These are phyloP conservation scores for Marmota monax DNA, from an alignment of 2,113 vertebrate genomes.

Conservation along the genomic window DNA sequence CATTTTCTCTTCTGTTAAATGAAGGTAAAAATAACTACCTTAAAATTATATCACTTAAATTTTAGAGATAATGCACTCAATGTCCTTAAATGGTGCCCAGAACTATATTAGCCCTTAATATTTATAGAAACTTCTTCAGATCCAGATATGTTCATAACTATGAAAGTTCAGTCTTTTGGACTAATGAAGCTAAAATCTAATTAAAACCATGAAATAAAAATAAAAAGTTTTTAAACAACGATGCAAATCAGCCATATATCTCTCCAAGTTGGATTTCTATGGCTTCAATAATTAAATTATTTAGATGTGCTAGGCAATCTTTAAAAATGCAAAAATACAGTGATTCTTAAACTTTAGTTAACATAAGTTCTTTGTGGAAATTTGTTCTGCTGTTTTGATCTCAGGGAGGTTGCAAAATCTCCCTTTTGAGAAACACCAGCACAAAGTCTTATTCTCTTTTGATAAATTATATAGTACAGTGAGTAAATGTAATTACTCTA, in stretches of 20 bases:
- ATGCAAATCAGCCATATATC: not conserved
- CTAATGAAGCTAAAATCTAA: not conserved
- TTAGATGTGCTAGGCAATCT: not conserved
- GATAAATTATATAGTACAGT: not conserved
- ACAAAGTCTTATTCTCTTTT: not conserved
- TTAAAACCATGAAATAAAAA: not conserved
- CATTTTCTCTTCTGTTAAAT: not conserved
- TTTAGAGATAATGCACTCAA: not conserved
- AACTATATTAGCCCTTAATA: not conserved
- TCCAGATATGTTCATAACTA: not conserved
- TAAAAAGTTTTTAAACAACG: not conserved
- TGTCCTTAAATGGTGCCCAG: not conserved
- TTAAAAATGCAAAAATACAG: not conserved
- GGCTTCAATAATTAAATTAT: not conserved
- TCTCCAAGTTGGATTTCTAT: not conserved
- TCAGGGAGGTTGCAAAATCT: not conserved
- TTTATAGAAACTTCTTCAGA: not conserved
- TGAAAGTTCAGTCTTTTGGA: not conserved
- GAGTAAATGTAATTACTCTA: constrained; percentile 8
- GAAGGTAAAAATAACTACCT: not conserved
- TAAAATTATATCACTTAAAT: not conserved
- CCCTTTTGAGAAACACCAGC: not conserved
- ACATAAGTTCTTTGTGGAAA: not conserved
- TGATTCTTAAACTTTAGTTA: not conserved
- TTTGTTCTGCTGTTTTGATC: not conserved